Base-by-base conservation (phyloP, 2,113 vertebrate genomes). In the Psittacara wagleri region DNA sequence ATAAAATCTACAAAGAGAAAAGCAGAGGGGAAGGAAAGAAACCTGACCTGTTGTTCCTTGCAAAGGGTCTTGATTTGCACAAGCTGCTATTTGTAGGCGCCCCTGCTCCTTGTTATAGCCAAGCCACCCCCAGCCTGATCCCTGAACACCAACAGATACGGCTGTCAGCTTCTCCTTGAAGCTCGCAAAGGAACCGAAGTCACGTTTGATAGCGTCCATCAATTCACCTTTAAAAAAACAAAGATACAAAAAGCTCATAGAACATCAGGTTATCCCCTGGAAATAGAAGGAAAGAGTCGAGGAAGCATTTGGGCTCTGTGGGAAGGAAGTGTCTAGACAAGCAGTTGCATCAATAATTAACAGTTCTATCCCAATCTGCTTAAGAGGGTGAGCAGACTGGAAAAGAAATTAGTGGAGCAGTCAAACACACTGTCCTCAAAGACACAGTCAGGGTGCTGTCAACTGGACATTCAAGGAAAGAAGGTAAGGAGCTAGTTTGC, bases 101-200 rank as follows among this genome's bases (percentile, higher is more conserved):
- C 98, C 98, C 17, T 94, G 98, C 35, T 99, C 99, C 95, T 99
- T 99, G 37, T 98, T 98, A 46, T 98, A 99, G 68, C 99, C 99
- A 43, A 99, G 98, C 99, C 99, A 99, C 4, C 99, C 99, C 99
- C 99, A 99, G 61, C 99, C 99, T 11, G 99, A 99, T 70, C 99
- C 99, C 86, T 99, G 99, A 70, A 99, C 99, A 7, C 99, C 99
- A 81, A 99, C 98, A 4, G 99, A 98, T 8, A 98, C 96, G 6
- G 98, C 95, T 15, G 99, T 98, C 98, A 99, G 97, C 97, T 97
- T 99, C 95, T 99, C 99, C 97, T 99, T 99, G 97, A 99, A 98
- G 87, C 98, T 99, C 49, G 98, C 98, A 25, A 99, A 98, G 77
- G 99, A 99, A 80, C 99, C 99, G 93, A 99, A 99, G 97, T 99